A percentile compares a stretch with the other conserved stretches of the same genome.
phyloP scores from a whole-genome alignment of 92 coral and sea anemone species.

The Zoanthus sociatus region DNA sequence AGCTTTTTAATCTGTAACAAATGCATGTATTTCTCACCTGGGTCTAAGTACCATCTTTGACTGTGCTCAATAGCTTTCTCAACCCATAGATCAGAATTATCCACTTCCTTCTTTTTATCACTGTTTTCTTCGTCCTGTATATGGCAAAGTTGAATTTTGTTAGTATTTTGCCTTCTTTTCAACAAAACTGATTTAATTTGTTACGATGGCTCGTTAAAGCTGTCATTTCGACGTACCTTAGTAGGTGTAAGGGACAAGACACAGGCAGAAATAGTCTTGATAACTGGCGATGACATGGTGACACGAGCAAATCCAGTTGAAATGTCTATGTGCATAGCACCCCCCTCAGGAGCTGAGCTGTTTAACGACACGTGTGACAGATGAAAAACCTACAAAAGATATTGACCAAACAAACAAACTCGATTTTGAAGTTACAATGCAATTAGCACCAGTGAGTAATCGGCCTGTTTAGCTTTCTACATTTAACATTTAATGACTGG shows the following conservation, averaged over 20 bases:
- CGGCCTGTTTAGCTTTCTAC: too few species aligned
- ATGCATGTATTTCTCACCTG: slow-evolving; percentile 57
- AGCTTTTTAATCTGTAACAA: background rate
- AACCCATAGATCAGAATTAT: slow-evolving; percentile 78
- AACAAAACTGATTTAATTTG: background rate
- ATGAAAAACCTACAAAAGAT: slow-evolving; percentile 72
- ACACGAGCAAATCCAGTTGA: slow-evolving; percentile 80
- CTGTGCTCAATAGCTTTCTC: slow-evolving; percentile 71
- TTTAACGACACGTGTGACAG: slow-evolving; percentile 80
- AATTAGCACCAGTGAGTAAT: too few species aligned
- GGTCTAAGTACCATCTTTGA: slow-evolving; percentile 88
- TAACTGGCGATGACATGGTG: slow-evolving; percentile 90
- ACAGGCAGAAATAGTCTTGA: slow-evolving; percentile 89
- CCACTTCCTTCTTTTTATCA: slow-evolving; percentile 45
- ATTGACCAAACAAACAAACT: background rate
- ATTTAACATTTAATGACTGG: too few species aligned
- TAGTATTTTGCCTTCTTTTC: background rate
- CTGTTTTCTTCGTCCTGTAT: slow-evolving; percentile 57
- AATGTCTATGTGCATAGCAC: slow-evolving; percentile 82
- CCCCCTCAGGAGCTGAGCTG: slow-evolving; percentile 90
- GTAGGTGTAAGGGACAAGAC: slow-evolving; percentile 80
- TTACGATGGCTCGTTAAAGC: background rate
- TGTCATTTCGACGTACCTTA: slow-evolving; percentile 56
- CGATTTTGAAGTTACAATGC: too few species aligned
- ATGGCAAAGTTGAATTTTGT: background rate